Evolutionary conservation across 2,888 invertebrate species (phyloP), one percentile per base, ranked within the genome.

Genomic region (Ischnura elegans): DNA sequence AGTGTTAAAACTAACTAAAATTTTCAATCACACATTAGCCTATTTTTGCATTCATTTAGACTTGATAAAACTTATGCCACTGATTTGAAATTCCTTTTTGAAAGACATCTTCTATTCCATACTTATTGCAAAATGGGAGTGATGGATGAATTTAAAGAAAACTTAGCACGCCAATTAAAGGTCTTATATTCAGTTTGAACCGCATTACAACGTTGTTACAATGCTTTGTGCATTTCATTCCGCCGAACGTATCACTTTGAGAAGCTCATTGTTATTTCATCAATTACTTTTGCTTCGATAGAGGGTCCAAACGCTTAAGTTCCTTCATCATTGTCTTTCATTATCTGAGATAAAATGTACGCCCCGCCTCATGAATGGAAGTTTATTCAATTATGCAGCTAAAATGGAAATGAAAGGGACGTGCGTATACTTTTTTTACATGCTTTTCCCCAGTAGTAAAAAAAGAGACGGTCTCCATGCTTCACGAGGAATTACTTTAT

Each of bases 401-500:
- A 61, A 90, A 90, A 90, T 90, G 43, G 61, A 90, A 61, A 90
- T 90, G 76, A 90, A 61, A 90, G 61, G 43, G 42, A 66, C 43
- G 76, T 90, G 90, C 90, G 61, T 8, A 76, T 76, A 90, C 43
- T 90, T 90, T 90, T 90, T 90, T 90, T 90, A 66, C 90, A 61
- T 61, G 90, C 61, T n/a, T 43, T 55, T 47, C 36, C n/a, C 47
- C 90, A 66, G 90, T 90, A 90, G 90, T 90, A 90, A 90, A 51
- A 90, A 87, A 51, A 87, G n/a, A 90, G 5, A 25, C 90, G 36
- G 51, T 87, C 61, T 90, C 55, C 90, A 90, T 61, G 90, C 43
- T 66, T 55, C 61, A n/a, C 90, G 61, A 43, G n/a, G 90, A 90
- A 90, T 90, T 66, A 90, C 90, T 90, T 90, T 90, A 90, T 90